phyloP scores from a whole-genome alignment of 2,888 invertebrate species.

The Drosophila nigricruria region DNA sequence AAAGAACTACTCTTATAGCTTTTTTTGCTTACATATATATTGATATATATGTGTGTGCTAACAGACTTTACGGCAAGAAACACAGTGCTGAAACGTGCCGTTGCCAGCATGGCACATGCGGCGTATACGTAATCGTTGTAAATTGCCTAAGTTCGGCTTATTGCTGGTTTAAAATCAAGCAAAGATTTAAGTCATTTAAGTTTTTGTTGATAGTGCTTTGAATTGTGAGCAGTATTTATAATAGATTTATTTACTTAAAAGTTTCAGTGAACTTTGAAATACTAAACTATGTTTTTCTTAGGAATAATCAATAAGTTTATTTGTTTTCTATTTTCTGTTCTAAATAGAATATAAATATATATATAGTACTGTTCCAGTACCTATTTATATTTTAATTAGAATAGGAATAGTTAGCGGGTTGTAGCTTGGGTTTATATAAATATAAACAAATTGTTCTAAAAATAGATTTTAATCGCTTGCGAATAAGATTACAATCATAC shows the following conservation, averaged over 20 bases:
- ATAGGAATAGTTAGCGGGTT: neutral
- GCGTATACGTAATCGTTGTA: slow-evolving; percentile 57
- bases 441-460: neutral
- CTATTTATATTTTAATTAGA: no score
- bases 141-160: slow-evolving; percentile 28
- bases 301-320: neutral
- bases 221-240: neutral
- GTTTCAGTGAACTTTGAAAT: neutral
- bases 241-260: neutral
- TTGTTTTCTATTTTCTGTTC: neutral
- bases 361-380: no score
- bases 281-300: neutral
- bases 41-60: slow-evolving; percentile 28
- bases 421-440: neutral
- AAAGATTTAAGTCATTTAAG: neutral
- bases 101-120: slow-evolving; percentile 32
- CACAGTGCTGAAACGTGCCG: slow-evolving; percentile 53
- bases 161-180: neutral
- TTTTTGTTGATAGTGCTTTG: slow-evolving; percentile 12
- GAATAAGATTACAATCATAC: slow-evolving; percentile 2
- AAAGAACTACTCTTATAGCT: slow-evolving; percentile 9
- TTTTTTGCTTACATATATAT: neutral
- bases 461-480: slow-evolving; percentile 3
- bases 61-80: slow-evolving; percentile 42
- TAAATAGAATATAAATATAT: neutral